Conservation (phyloP, 1,140 invertebrate genomes). For the Micrasema minimum region DNA sequence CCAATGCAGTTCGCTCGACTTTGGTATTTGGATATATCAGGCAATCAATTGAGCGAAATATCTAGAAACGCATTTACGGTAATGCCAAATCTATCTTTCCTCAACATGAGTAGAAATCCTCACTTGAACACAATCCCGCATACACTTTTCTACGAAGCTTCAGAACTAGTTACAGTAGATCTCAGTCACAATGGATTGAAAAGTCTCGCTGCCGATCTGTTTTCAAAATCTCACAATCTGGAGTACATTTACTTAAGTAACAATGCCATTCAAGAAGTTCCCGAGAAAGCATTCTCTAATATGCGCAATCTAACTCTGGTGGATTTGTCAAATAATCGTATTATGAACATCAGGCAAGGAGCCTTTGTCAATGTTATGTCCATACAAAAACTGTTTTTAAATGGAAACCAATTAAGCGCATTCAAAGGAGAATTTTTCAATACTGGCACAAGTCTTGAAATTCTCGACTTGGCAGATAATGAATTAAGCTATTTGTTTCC, state of each 20-base stretch:
- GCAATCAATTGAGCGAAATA: constrained; percentile 79
- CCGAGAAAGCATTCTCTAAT: constrained; percentile 78
- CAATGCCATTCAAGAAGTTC: constrained; percentile 77
- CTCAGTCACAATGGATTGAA: constrained; percentile 78
- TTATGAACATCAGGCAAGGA: constrained; percentile 77
- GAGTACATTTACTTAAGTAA: constrained; percentile 73
- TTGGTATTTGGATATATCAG: constrained; percentile 79
- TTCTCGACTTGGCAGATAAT: constrained; percentile 80
- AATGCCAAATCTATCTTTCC: constrained; percentile 74
- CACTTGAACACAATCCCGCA: constrained; percentile 72
- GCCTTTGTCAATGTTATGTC: constrained; percentile 77
- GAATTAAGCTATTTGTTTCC: constrained; percentile 82
- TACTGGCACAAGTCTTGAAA: constrained; percentile 76
- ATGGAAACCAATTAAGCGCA: constrained; percentile 76
- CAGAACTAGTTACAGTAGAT: constrained; percentile 74
- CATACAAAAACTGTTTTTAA: constrained; percentile 74
- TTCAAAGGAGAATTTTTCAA: constrained; percentile 85
- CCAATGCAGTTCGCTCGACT: constrained; percentile 74
- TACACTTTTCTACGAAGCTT: constrained; percentile 70
- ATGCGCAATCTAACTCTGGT: constrained; percentile 76
- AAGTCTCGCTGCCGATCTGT: constrained; percentile 75
- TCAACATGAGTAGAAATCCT: constrained; percentile 83
- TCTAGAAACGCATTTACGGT: constrained; percentile 74
- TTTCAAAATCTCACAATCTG: constrained; percentile 74
- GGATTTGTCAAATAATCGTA: constrained; percentile 80